Evolutionary conservation across 2,113 vertebrate species (phyloP), one percentile per base, ranked within the genome.

Genomic region (Sander lucioperca): DNA sequence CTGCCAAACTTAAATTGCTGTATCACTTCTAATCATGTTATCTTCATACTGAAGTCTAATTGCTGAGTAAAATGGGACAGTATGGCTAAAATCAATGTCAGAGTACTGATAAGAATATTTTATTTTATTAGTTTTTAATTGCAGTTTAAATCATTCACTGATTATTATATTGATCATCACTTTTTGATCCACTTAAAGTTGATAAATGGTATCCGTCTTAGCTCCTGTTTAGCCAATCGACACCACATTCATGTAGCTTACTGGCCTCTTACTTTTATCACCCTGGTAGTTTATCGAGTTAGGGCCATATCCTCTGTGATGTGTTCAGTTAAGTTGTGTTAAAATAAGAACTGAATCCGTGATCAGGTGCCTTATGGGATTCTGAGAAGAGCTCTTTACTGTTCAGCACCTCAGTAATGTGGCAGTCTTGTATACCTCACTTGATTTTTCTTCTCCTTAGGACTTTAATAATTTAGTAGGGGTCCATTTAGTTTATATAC

Each of bases 401-500:
- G 82, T 75, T 65, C 73, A 50, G 73, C 67, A 69, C 68, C 74
- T 83, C 36, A 47, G 16, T 56, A 51, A 77, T 80, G 59, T 80
- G 59, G 71, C 59, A 73, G 63, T 83, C 66, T 66, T 87, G 15
- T 51, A 56, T 75, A 88, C 81, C 68, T 68, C 72, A 58, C 57
- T 85, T 77, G 11, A 71, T 62, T 61, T 70, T 72, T 75, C 65
- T 61, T 82, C 74, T 67, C 63, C 67, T 77, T 23, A 45, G 27
- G 21, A 70, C 23, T 69, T 92, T 79, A 93, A 93, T 94, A 66
- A 93, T 94, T 94, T 88, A 93, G 83, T 83, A 70, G 66, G 33
- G 78, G 75, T 93, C 88, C 91, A 90, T 88, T 91, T 87, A 91
- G 85, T 90, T 92, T 85, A 86, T 80, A 83, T 85, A 87, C 91